Percentiles rank a stretch among this genome's conserved stretches.
These are phyloP conservation scores for Drymonia ruficornis DNA, from an alignment of 2,888 invertebrate species.

Conservation along the genomic window DNA sequence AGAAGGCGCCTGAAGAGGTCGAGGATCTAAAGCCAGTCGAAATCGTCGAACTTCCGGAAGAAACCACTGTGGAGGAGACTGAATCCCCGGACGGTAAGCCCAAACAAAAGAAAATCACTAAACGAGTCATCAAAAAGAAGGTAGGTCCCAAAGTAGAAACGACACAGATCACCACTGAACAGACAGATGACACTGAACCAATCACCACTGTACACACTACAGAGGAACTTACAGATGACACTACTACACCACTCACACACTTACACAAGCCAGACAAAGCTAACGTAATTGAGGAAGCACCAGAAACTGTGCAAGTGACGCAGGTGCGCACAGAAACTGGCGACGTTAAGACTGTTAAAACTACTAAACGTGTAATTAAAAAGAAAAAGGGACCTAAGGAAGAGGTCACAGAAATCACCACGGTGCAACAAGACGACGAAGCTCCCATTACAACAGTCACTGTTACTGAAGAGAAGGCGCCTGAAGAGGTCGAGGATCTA, in stretches of 20 bases:
- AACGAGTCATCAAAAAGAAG: slow-evolving; percentile 48
- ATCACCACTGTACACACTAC: slow-evolving; percentile 30
- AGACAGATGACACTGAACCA: slow-evolving; percentile 50
- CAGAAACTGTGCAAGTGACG: slow-evolving; percentile 30
- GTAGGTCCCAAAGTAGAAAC: slow-evolving; percentile 56
- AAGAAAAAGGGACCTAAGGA: slow-evolving; percentile 30
- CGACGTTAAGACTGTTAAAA: slow-evolving; percentile 48
- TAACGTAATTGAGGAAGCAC: slow-evolving; percentile 35
- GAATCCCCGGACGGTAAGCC: slow-evolving; percentile 25
- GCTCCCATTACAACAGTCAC: slow-evolving; percentile 13
- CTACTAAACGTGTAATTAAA: slow-evolving; percentile 48
- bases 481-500: slow-evolving; percentile 9
- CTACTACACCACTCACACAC: slow-evolving; percentile 24
- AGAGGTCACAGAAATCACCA: slow-evolving; percentile 33
- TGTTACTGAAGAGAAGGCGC: slow-evolving; percentile 9
- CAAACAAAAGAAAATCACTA: slow-evolving; percentile 32
- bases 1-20: slow-evolving; percentile 3
- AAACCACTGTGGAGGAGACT: slow-evolving; percentile 14
- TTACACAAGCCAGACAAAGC: slow-evolving; percentile 31
- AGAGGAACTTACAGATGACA: slow-evolving; percentile 49
- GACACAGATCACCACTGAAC: slow-evolving; percentile 50
- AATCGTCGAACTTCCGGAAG: slow-evolving; percentile 16
- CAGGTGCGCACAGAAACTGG: slow-evolving; percentile 31
- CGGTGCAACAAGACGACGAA: slow-evolving; percentile 25
- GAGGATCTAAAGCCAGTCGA: slow-evolving; percentile 8